Percentiles rank a stretch among this genome's conserved stretches.
Evolutionary conservation across 1,140 invertebrate species (phyloP).

Genomic region (Megalonaias nervosa): DNA sequence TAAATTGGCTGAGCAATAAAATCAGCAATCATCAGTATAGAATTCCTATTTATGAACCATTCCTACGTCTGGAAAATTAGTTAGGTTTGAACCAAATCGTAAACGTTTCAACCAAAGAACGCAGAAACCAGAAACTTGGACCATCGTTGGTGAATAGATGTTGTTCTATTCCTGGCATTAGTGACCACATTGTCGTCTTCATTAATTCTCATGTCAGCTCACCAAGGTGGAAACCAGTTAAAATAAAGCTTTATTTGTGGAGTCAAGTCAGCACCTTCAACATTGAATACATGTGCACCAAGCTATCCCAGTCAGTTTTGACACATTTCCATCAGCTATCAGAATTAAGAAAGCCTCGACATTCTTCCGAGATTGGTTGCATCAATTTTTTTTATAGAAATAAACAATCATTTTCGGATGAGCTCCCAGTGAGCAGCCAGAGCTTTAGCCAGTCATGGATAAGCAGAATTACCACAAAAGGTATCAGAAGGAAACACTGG

Average conservation of each 20-base stretch:
- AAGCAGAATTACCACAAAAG: no score
- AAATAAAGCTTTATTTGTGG: constrained; percentile 1
- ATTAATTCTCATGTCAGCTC: background rate
- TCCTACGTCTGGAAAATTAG: background rate
- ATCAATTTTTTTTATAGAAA: background rate
- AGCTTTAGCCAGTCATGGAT: no score
- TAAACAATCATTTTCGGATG: background rate
- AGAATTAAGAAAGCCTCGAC: background rate
- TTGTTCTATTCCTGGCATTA: constrained; percentile 8
- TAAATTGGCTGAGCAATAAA: constrained; percentile 2
- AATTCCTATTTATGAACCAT: background rate
- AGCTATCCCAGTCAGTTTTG: background rate
- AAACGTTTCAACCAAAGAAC: background rate
- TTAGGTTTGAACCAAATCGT: constrained; percentile 4
- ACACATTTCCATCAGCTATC: background rate
- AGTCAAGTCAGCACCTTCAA: background rate
- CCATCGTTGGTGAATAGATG: constrained; percentile 7
- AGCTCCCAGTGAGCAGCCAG: no score
- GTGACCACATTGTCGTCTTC: constrained; percentile 12
- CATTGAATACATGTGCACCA: background rate
- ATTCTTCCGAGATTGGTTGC: background rate
- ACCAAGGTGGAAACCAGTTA: background rate
- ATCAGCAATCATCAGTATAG: constrained; percentile 4
- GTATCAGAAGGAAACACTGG: no score
- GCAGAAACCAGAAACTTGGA: background rate